Evolutionary conservation across 2,797 vertebrate species (phyloP).

Genomic region (Lycodopsis pacificus): DNA sequence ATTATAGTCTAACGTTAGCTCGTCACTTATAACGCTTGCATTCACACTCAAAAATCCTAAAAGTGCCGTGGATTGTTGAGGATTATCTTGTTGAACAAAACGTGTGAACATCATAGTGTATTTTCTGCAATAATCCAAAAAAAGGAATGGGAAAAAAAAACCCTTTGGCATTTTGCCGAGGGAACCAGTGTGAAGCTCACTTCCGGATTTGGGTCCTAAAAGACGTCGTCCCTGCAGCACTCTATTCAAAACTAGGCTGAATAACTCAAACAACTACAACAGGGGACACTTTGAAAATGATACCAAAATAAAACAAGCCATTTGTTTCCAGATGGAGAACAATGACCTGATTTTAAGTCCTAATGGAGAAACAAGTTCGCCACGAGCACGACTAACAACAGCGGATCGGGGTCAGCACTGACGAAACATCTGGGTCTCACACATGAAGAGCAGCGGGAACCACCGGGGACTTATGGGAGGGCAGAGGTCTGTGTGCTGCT

Average conservation of each 20-base stretch:
- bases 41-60: too few relatives aligned
- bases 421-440: conserved; percentile 67
- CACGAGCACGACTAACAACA: conserved; percentile 73
- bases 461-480: conserved; percentile 56
- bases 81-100: not conserved
- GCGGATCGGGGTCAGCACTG: conserved; percentile 67
- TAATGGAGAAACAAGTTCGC: conserved; percentile 69
- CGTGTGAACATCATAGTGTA: not conserved
- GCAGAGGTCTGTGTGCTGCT: conserved; percentile 55
- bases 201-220: not conserved
- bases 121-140: not conserved
- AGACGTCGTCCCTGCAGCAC: not conserved
- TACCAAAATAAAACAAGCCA: conserved; percentile 52
- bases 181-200: not conserved
- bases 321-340: conserved; percentile 68
- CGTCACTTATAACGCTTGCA: too few relatives aligned
- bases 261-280: conserved; percentile 31
- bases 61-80: not conserved
- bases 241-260: conserved; percentile 44
- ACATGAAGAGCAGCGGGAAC: conserved; percentile 67
- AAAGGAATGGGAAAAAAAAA: not conserved
- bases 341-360: conserved; percentile 68
- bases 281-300: conserved; percentile 55
- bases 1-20: not conserved
- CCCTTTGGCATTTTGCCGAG: not conserved